Evolutionary conservation across 2,888 invertebrate genomes (phyloP), one percentile per base, ranked within the genome.

Genomic region (Melanotus villosus): DNA sequence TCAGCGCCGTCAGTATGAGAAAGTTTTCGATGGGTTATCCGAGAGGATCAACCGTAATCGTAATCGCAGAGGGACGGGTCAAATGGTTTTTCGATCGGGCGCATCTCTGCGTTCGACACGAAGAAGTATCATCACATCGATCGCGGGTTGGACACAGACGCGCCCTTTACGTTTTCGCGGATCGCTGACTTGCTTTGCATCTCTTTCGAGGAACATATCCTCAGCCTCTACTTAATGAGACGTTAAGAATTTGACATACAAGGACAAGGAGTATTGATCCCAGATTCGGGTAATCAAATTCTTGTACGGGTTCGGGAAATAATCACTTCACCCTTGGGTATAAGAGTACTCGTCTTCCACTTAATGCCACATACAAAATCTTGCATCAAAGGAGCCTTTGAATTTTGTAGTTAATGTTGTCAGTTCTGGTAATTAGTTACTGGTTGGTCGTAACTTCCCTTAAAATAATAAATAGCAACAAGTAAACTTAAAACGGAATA

Each of bases 81-180:
- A 54, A 54, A 54, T 54, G 54, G 32, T 54, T 54, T 54, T 54
- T 54, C 54, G 54, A 54, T 54, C 54, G 32, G 34, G 32, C 54
- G 30, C 30, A 52, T 52, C 41, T 16, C 41, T 41, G 41, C 41
- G 41, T 41, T 14, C 41, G 9, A 32, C 54, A 32, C n/a, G 54
- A 54, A 32, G 32, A 16, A 26, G 14, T 4, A 30, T 7, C 12
- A 14, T 23, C 26, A n/a, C 18, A 54, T 54, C 32, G 54, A 54
- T 54, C 54, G 54, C 23, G 10, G 12, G n/a, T 12, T 12, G 47
- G 10, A 12, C 21, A 21, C 23, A 21, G 52, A 52, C 52, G 54
- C 54, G 18, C 32, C 54, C 54, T 54, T 19, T 32, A 18, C 34
- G 30, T 26, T 34, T n/a, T 19, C 32, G 18, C 32, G 30, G 30